Percentiles rank a stretch among this genome's conserved stretches.
These are phyloP conservation scores for Creontiades dilutus DNA, from an alignment of 2,888 invertebrate species.

Conservation along the genomic window DNA sequence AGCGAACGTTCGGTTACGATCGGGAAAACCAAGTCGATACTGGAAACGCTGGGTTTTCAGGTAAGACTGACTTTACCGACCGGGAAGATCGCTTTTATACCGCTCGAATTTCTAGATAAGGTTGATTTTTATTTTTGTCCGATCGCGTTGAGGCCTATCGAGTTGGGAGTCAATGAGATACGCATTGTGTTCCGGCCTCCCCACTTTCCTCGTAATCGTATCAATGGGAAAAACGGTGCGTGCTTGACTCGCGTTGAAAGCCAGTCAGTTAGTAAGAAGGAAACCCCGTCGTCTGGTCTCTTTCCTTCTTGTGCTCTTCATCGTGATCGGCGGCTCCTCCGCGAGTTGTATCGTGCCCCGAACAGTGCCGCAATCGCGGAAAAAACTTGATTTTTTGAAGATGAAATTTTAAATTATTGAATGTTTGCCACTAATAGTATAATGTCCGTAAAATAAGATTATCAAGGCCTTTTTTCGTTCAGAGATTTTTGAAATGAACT, in stretches of 20 bases:
- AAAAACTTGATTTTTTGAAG: too few species aligned
- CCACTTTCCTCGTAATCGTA: neutral
- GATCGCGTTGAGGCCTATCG: neutral
- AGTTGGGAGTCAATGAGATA: neutral
- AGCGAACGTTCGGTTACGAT: neutral
- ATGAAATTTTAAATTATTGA: too few species aligned
- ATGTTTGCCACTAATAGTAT: too few species aligned
- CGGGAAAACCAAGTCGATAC: neutral
- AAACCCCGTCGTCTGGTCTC: too few species aligned
- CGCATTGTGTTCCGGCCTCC: neutral
- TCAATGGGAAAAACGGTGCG: neutral
- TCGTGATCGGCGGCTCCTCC: too few species aligned
- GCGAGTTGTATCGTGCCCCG: too few species aligned
- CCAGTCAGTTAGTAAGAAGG: too few species aligned
- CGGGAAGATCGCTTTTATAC: neutral
- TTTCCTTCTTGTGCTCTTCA: too few species aligned
- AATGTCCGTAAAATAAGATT: too few species aligned
- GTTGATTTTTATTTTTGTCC: neutral
- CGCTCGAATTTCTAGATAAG: constrained; percentile 2
- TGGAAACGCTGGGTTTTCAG: neutral
- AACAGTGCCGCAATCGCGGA: too few species aligned
- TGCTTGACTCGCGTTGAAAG: neutral
- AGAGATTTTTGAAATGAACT: too few species aligned
- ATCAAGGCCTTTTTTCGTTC: too few species aligned
- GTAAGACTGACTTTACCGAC: neutral